Conservation (phyloP, 1,140 invertebrate species). For the Goniozus legneri region DNA sequence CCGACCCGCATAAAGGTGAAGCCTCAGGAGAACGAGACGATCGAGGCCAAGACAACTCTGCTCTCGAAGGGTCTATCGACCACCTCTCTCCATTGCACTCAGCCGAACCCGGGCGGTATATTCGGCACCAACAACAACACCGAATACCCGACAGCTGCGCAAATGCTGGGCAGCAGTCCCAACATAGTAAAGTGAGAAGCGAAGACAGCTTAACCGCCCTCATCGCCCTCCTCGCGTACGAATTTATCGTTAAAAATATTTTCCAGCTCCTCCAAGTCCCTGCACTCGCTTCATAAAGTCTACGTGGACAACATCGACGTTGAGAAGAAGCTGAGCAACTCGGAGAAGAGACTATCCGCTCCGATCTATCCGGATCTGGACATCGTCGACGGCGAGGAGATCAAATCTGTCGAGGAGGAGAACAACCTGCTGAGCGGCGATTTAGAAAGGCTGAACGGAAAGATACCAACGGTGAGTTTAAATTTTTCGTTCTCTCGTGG, state of each 20-base stretch:
- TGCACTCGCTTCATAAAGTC: conserved; percentile 43
- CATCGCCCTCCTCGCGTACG: neutral
- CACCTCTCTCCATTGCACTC: conserved; percentile 41
- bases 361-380: conserved; percentile 46
- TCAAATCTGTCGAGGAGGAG: conserved; percentile 43
- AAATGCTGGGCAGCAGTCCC: conserved; percentile 62
- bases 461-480: conserved; percentile 40
- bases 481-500: neutral
- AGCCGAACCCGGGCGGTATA: conserved; percentile 29
- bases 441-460: conserved; percentile 42
- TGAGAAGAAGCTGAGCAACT: conserved; percentile 33
- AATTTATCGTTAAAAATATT: neutral
- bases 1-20: conserved; percentile 62
- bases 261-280: conserved; percentile 27
- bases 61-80: conserved; percentile 37
- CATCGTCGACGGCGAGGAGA: conserved; percentile 35
- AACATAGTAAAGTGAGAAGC: conserved; percentile 52
- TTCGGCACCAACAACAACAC: conserved; percentile 68
- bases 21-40: conserved; percentile 31
- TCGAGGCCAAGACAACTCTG: conserved; percentile 36
- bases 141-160: conserved; percentile 71
- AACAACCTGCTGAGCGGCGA: conserved; percentile 47
- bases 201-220: too few relatives aligned
- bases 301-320: conserved; percentile 21
- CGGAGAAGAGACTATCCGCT: conserved; percentile 44